phyloP scores from a whole-genome alignment of 2,113 vertebrate species.

The Serilophus lunatus region DNA sequence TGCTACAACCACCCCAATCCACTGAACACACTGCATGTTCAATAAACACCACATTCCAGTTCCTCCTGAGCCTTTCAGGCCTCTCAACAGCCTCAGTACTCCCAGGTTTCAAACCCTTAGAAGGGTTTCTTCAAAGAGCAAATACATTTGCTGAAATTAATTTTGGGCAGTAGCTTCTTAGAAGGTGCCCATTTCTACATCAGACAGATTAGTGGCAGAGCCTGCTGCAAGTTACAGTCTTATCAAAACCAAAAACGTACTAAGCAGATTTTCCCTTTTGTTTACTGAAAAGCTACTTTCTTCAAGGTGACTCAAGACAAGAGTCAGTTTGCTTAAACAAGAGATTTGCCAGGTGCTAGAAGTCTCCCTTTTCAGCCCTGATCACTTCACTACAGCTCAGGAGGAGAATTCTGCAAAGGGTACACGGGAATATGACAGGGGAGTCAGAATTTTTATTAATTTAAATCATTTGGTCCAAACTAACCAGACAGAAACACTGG shows the following conservation, averaged over 20 bases:
- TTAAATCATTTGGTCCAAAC: neutral
- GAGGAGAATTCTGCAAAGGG: neutral
- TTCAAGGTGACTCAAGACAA: slow-evolving; percentile 34
- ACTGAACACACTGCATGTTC: fast-evolving
- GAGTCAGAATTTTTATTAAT: neutral
- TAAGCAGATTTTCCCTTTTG: slow-evolving; percentile 26
- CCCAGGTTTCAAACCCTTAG: neutral
- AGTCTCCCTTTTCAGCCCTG: neutral
- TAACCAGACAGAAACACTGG: neutral
- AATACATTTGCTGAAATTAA: neutral
- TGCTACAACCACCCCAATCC: fast-evolving
- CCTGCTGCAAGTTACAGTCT: neutral
- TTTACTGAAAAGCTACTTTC: slow-evolving; percentile 23
- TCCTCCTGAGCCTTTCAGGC: neutral
- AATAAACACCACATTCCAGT: neutral
- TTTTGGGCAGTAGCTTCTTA: neutral
- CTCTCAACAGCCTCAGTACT: neutral
- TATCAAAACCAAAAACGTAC: neutral
- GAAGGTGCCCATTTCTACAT: neutral
- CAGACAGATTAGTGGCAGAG: neutral
- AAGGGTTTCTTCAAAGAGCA: neutral
- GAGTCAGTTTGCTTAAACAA: neutral
- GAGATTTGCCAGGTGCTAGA: neutral
- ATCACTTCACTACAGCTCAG: neutral
- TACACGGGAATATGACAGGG: neutral